Conservation (phyloP, 2,888 invertebrate genomes). For the Apamea sordens region DNA sequence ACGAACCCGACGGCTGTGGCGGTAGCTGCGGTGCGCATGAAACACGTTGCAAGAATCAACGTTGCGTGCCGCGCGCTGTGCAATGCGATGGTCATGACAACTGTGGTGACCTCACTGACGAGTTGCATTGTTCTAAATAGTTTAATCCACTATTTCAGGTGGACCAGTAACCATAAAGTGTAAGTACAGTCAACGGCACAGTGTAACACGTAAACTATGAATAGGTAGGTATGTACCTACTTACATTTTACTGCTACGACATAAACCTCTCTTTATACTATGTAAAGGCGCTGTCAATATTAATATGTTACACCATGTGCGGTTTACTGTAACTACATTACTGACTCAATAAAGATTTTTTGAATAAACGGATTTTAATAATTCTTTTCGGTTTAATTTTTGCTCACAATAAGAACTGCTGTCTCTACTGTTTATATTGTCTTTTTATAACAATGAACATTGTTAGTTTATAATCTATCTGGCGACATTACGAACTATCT, state of each 20-base stretch:
- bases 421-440: no score
- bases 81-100: conserved; percentile 92
- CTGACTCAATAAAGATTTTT: conserved; percentile 3
- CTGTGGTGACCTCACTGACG: conserved; percentile 93
- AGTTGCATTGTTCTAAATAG: conserved; percentile 86
- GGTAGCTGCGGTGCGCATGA: conserved; percentile 90
- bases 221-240: neutral
- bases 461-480: neutral
- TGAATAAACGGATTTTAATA: conserved; percentile 38
- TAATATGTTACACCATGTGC: neutral
- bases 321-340: conserved; percentile 6
- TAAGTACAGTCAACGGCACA: neutral
- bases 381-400: neutral
- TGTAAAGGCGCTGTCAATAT: neutral
- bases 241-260: neutral
- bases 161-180: neutral
- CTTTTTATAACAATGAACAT: neutral
- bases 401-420: neutral
- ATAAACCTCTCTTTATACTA: no score
- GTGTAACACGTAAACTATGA: neutral
- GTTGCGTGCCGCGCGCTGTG: conserved; percentile 91
- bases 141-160: conserved; percentile 3
- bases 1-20: conserved; percentile 91
- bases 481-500: no score
- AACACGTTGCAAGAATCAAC: conserved; percentile 85